phyloP scores from a whole-genome alignment of 2,797 vertebrate genomes.

The Poeciliopsis gracilis region DNA sequence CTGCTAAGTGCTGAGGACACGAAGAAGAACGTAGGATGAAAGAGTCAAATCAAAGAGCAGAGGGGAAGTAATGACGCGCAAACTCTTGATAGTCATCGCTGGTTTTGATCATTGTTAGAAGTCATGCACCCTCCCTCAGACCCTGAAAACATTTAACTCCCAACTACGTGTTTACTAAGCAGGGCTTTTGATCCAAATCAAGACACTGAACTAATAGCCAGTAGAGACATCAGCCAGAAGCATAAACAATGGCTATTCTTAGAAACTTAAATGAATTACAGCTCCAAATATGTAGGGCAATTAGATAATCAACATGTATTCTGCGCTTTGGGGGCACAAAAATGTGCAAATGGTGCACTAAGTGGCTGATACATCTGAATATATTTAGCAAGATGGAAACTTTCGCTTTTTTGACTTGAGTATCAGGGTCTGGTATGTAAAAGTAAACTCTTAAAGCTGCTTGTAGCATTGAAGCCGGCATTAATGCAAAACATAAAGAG shows the following conservation, averaged over 20 bases:
- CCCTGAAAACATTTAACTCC: neutral
- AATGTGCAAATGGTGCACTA: neutral
- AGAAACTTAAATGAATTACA: neutral
- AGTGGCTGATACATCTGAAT: neutral
- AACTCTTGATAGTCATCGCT: neutral
- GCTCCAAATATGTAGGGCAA: neutral
- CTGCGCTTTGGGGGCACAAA: neutral
- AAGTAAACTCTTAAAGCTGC: neutral
- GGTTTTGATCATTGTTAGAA: neutral
- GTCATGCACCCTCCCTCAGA: too few relatives aligned
- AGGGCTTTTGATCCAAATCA: conserved; percentile 1
- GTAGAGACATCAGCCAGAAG: conserved; percentile 11
- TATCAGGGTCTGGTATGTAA: neutral
- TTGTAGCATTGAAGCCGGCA: conserved; percentile 4
- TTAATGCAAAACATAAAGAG: neutral
- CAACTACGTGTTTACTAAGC: neutral
- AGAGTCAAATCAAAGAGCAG: conserved; percentile 12
- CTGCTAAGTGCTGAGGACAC: conserved; percentile 36
- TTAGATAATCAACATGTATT: conserved; percentile 1
- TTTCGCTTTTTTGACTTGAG: neutral
- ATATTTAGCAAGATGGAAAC: neutral
- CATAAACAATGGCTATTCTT: conserved; percentile 11
- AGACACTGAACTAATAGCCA: neutral
- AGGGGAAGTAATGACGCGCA: neutral
- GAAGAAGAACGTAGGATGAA: conserved; percentile 16